These are phyloP conservation scores for Glyptemys insculpta DNA, from an alignment of 2,797 vertebrate species.

Conservation along the genomic window DNA sequence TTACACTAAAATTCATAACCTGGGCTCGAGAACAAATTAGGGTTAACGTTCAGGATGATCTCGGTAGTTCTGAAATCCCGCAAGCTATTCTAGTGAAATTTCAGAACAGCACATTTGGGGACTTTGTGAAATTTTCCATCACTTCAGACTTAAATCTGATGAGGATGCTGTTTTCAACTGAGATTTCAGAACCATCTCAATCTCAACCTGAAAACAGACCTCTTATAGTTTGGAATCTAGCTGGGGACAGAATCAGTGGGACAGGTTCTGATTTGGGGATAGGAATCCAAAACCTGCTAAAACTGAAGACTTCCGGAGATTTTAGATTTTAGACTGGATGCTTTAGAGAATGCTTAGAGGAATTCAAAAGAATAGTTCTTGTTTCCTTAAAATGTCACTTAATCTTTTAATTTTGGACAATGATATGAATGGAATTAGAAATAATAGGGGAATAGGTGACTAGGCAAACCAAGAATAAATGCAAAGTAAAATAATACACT, in stretches of 20 bases:
- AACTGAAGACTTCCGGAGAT: neutral
- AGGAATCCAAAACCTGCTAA: neutral
- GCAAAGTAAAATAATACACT: neutral
- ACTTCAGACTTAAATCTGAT: neutral
- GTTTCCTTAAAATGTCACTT: neutral
- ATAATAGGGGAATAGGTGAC: neutral
- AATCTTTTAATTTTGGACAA: neutral
- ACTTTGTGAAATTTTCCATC: neutral
- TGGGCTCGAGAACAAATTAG: neutral
- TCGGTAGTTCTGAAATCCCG: neutral
- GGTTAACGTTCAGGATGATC: neutral
- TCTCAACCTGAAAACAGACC: neutral
- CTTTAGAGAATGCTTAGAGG: neutral
- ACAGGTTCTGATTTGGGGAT: neutral
- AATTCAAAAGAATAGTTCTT: neutral
- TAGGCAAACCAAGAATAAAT: neutral
- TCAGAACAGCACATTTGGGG: neutral
- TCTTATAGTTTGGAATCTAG: neutral
- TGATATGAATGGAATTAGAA: neutral
- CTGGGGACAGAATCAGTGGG: neutral
- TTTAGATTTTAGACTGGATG: neutral
- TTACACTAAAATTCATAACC: neutral
- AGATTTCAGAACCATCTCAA: neutral
- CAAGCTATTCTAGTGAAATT: neutral
- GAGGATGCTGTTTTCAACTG: neutral